Evolutionary conservation across 2,888 invertebrate species (phyloP), one percentile per base, ranked within the genome.

Genomic region (Limnephilus auricula): DNA sequence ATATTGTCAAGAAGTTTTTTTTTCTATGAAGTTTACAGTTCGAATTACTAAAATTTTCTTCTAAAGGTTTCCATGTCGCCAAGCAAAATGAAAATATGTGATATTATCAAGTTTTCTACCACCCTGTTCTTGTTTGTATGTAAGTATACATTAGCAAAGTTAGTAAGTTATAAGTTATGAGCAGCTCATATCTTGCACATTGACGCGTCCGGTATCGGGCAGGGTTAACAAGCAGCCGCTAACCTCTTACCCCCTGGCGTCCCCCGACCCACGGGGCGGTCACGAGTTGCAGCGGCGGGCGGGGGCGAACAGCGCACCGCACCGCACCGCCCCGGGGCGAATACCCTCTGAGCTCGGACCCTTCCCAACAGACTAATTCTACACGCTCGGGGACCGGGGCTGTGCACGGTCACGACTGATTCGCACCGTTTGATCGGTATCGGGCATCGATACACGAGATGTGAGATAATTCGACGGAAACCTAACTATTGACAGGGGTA

Each of bases 251-350:
- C 65, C 65, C 65, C n/a, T 25, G 65, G 65, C 50, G 50, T 18
- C 65, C 65, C 45, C 25, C 65, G 65, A 25, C 25, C 65, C 25
- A 65, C 65, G 65, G 25, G 65, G 65, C 65, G 50, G 50, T 50
- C 50, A 50, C 65, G 65, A 65, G 25, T n/a, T 25, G 1, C 25
- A n/a, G 65, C 65, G 65, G n/a, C 65, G 65, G 65, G 65, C 9
- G 65, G 65, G 65, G 65, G 65, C 65, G 65, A n/a, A 65, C 65
- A 9, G 65, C 25, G 65, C 65, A 9, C 65, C 65, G 65, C 65
- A n/a, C 65, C n/a, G 65, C 65, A 65, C 65, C 65, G 65, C 65
- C 65, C n/a, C 65, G 65, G 65, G 65, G 65, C 65, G 65, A 65
- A 25, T 65, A 65, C 65, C 65, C 65, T 65, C 65, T n/a, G 65